Base-by-base conservation (phyloP, 2,113 vertebrate species). In the Prionailurus bengalensis region DNA sequence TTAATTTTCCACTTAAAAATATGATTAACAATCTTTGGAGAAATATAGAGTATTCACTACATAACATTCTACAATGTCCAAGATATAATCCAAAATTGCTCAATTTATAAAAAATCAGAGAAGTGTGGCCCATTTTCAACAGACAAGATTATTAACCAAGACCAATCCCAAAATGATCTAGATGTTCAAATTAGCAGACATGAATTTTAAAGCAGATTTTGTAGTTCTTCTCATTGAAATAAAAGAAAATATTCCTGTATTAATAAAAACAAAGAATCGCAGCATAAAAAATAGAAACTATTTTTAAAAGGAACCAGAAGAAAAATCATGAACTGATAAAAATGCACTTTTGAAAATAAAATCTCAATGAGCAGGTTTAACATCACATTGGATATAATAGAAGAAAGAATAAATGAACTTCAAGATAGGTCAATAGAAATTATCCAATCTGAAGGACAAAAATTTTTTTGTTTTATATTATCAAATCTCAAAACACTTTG, bases 101-200 rank as follows among this genome's bases (percentile, higher is more conserved):
- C 39, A 23, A 53, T 23, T 66, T 85, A 33, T 65, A 45, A 78
- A 86, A 48, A 96, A 87, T 21, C 27, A 86, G 80, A 33, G 71
- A 93, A 91, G 61, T 51, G 58, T 84, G 16, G 88, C 5, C 53
- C 55, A 84, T 66, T 93, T 95, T 88, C 76, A 88, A 94, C 14
- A 96, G 15, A 71, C 19, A 89, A 94, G 61, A 53, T 39, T 58
- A 68, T 70, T 61, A 87, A 65, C 5, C 61, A 84, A 88, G 14
- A 73, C 53, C 73, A 55, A 58, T 42, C 36, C 27, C 53, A 31
- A 82, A 95, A 84, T 92, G 27, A 81, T 63, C 16, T 58, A 86
- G 48, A 78, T 68, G 29, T 45, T 81, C 2, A 73, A 80, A 61
- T 96, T 66, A 63, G 13, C 36, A 89, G 29, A 39, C 23, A 70